A percentile compares a stretch with the other conserved stretches of the same genome.
These are phyloP conservation scores for Crematogaster levior DNA, from an alignment of 2,888 invertebrate genomes.

Conservation along the genomic window DNA sequence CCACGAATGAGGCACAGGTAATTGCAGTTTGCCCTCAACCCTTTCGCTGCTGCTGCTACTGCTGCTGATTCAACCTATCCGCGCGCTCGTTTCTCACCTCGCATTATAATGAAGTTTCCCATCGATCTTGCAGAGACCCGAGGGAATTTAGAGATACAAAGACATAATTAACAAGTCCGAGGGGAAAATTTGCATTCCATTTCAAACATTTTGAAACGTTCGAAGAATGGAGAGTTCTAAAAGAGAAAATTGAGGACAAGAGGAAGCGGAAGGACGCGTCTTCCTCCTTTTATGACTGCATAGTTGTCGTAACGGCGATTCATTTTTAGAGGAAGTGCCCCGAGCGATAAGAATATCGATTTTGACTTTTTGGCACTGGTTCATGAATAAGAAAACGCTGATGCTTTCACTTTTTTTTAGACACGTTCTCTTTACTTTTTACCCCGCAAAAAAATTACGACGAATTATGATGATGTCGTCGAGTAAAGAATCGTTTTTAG, in stretches of 20 bases:
- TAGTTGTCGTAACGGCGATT: conserved; percentile 21
- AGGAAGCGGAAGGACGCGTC: background rate
- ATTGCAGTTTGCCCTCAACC: conserved; percentile 39
- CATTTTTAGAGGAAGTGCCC: conserved; percentile 26
- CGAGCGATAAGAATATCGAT: conserved; percentile 38
- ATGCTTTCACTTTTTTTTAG: background rate
- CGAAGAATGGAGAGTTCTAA: background rate
- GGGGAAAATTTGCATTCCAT: background rate
- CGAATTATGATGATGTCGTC: background rate
- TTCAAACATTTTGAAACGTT: background rate
- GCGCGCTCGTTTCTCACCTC: conserved; percentile 13
- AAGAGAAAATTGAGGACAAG: background rate
- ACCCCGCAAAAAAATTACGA: background rate
- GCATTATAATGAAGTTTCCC: conserved; percentile 45
- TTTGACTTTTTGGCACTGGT: conserved; percentile 16
- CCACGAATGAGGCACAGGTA: conserved; percentile 28
- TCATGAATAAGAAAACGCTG: conserved; percentile 34
- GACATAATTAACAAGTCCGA: background rate
- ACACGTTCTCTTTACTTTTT: background rate
- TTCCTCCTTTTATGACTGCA: background rate
- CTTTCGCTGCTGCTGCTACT: conserved; percentile 16
- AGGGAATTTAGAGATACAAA: conserved; percentile 32
- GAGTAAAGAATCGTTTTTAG: background rate
- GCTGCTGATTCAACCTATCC: background rate
- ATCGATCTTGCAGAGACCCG: conserved; percentile 5